A percentile compares a stretch with the other conserved stretches of the same genome.
Conservation (phyloP, 2,113 vertebrate species). For the Sinosuthora webbiana region DNA sequence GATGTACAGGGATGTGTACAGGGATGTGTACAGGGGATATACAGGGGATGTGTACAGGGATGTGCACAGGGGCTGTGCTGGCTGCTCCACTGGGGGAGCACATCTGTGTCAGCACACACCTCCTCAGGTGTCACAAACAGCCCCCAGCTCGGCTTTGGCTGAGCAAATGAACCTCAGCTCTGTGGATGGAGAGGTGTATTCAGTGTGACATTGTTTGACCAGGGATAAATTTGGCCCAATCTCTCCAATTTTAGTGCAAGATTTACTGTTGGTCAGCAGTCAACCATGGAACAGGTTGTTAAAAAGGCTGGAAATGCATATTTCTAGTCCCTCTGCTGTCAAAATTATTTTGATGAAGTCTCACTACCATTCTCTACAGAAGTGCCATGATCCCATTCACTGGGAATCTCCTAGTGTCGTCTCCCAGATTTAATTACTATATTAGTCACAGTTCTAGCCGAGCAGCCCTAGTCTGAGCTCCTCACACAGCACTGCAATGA, state of each 20-base stretch:
- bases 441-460: neutral
- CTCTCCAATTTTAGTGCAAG: neutral
- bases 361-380: neutral
- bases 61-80: no score
- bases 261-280: neutral
- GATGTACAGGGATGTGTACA: no score
- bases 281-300: neutral
- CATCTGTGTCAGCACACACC: rapidly evolving
- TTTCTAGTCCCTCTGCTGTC: neutral
- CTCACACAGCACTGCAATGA: rapidly evolving
- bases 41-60: no score
- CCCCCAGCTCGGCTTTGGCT: neutral
- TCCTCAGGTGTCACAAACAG: neutral
- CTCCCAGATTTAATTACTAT: neutral
- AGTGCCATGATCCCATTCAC: neutral
- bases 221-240: neutral
- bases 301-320: neutral
- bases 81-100: neutral
- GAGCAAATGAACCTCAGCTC: neutral
- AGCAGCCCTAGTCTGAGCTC: neutral
- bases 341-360: neutral
- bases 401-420: neutral
- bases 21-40: no score
- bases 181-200: neutral
- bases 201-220: neutral